Base-by-base conservation (phyloP, 2,797 vertebrate genomes). In the Micropoecilia bifurca region DNA sequence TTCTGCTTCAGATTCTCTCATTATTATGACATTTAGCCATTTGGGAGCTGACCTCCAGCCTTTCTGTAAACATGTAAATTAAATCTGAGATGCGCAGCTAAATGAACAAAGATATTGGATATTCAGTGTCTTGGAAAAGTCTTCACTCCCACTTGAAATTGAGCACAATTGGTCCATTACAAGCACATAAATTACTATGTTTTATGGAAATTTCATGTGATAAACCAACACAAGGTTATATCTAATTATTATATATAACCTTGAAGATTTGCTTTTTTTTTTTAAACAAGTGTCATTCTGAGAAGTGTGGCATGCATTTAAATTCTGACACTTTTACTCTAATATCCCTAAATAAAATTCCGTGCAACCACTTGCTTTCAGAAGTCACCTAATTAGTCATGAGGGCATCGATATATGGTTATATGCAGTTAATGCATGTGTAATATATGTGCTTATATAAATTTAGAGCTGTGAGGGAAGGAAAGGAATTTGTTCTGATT, bases 11-110 rank as follows among this genome's bases (percentile, higher is more conserved):
- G n/a, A 71, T 71, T 76, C 72, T 80, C 16, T 33, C 48, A 80
- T 80, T 83, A 75, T 73, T 77, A 28, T 75, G 74, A 73, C 78
- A 86, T 81, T 81, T 78, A 76, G 48, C 73, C 14, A 43, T 83
- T 76, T 57, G 43, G 55, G 68, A 71, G 75, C n/a, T 48, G 59
- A 85, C 76, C 73, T 80, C 43, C 85, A 14, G 80, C n/a, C 59
- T 72, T 69, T 81, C 33, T 36, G 66, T 53, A 75, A 53, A 59
- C 25, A 59, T 83, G 10, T 83, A 18, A 75, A 83, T 83, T 53
- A 81, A 69, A 73, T 71, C 55, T 48, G 45, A 66, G 28, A 73
- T 74, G 22, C 25, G 63, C 28, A 71, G 41, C 59, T 74, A 47
- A 76, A 13, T 74, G 55, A 77, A 77, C 39, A 73, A 20, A 43